phyloP scores from a whole-genome alignment of 1,140 invertebrate genomes.

The Matsumurasca onukii region DNA sequence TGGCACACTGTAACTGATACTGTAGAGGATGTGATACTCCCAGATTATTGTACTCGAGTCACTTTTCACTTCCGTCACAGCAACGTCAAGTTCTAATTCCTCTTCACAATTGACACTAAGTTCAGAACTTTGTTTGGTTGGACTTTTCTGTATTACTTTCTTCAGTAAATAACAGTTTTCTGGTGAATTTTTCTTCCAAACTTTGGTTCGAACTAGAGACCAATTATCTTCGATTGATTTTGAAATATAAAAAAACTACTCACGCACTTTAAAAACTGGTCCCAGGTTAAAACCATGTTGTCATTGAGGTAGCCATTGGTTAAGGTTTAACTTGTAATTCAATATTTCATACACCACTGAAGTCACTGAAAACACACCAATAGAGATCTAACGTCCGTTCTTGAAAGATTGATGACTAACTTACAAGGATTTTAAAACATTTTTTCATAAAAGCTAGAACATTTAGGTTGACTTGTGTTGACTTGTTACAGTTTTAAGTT shows the following conservation, averaged over 20 bases:
- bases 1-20: constrained; percentile 37
- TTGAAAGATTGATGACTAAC: too few relatives aligned
- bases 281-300: too few relatives aligned
- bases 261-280: too few relatives aligned
- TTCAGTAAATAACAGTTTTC: constrained; percentile 27
- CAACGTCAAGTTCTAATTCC: background rate
- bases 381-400: too few relatives aligned
- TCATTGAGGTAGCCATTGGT: too few relatives aligned
- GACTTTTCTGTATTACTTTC: background rate
- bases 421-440: too few relatives aligned
- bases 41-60: constrained; percentile 23
- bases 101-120: background rate
- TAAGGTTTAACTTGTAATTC: too few relatives aligned
- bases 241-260: constrained; percentile 32
- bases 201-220: constrained; percentile 12
- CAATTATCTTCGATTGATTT: constrained; percentile 35
- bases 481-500: too few relatives aligned
- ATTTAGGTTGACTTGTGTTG: too few relatives aligned
- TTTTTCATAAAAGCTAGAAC: too few relatives aligned
- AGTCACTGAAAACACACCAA: too few relatives aligned
- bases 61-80: background rate
- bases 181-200: constrained; percentile 2
- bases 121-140: background rate
- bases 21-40: constrained; percentile 40
- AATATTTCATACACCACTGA: too few relatives aligned